These are phyloP conservation scores for Bradysia coprophila DNA, from an alignment of 1,140 invertebrate genomes.

Conservation along the genomic window DNA sequence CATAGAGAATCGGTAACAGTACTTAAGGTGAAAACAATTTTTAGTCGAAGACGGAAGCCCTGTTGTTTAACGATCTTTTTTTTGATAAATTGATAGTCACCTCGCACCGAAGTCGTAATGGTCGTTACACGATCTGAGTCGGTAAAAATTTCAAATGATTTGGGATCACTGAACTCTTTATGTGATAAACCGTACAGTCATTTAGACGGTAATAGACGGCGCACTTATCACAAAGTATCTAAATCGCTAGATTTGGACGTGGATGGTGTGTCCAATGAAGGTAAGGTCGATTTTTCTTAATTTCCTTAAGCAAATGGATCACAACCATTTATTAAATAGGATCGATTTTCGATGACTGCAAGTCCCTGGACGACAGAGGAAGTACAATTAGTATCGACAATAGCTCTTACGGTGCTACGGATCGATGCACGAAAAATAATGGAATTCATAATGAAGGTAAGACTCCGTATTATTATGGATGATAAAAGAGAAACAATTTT, in stretches of 20 bases:
- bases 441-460: too few species aligned
- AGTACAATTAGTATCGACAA: too few species aligned
- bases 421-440: too few species aligned
- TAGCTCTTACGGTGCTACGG: too few species aligned
- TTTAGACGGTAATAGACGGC: constrained; percentile 17
- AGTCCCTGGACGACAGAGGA: too few species aligned
- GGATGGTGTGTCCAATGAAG: constrained; percentile 19
- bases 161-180: constrained; percentile 20
- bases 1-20: constrained; percentile 70
- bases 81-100: constrained; percentile 35
- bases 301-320: too few species aligned
- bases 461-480: too few species aligned
- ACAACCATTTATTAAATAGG: too few species aligned
- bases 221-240: constrained; percentile 20
- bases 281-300: background rate
- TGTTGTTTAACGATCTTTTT: background rate
- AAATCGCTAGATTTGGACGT: constrained; percentile 19
- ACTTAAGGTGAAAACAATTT: constrained; percentile 43
- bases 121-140: constrained; percentile 32
- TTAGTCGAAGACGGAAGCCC: background rate
- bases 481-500: too few species aligned
- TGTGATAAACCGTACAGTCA: constrained; percentile 16
- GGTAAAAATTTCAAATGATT: constrained; percentile 14
- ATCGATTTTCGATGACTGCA: too few species aligned
- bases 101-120: constrained; percentile 43